Percentiles rank a stretch among this genome's conserved stretches.
phyloP scores from a whole-genome alignment of 2,113 vertebrate genomes.

The Jacana jacana region DNA sequence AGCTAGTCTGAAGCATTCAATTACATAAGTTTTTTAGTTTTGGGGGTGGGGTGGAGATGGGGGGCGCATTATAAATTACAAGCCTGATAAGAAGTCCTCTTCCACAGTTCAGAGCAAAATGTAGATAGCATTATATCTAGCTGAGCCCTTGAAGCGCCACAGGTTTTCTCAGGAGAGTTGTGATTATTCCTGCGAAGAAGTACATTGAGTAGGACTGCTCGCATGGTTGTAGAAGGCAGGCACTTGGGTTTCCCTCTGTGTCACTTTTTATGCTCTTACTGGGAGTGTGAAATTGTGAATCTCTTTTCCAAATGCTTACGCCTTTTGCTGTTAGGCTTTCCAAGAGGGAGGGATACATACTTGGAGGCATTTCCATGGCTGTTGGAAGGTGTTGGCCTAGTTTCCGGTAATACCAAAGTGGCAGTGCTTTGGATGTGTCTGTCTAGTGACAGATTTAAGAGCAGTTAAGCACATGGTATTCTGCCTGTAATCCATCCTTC shows the following conservation, averaged over 20 bases:
- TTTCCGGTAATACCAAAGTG: background rate
- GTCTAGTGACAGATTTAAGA: background rate
- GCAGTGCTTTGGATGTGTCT: background rate
- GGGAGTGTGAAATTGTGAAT: background rate
- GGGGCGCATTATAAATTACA: background rate
- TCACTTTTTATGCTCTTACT: background rate
- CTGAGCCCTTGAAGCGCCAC: background rate
- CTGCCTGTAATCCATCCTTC: background rate
- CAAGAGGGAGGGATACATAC: background rate
- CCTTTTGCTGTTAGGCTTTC: background rate
- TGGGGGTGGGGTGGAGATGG: too few species aligned
- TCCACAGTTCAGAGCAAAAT: background rate
- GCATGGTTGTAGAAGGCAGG: background rate
- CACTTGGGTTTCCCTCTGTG: background rate
- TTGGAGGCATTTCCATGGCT: background rate
- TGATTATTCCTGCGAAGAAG: fast-evolving
- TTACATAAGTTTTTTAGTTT: background rate
- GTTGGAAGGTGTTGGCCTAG: background rate
- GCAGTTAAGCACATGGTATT: background rate
- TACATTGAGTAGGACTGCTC: background rate
- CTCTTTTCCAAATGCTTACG: background rate
- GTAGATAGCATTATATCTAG: background rate
- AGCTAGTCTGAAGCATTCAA: background rate
- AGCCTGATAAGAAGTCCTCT: background rate
- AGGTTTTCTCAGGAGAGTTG: background rate